Evolutionary conservation across 37 sponge, comb jelly and placozoan genomes (phyloP).

Genomic region (Haliclona indistincta): DNA sequence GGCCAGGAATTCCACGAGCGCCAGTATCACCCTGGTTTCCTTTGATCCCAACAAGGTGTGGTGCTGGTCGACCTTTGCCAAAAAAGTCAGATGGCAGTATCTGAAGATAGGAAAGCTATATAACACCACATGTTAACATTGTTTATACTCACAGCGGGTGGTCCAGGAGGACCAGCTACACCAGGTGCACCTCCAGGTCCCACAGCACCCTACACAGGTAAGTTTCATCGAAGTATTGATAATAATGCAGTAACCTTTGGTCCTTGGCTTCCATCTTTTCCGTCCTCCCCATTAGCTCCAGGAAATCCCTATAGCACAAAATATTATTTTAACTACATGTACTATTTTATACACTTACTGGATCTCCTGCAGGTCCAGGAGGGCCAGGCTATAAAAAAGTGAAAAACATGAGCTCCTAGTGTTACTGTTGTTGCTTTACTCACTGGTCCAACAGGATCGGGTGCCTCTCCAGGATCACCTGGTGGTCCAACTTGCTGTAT

Average conservation of each 20-base stretch:
- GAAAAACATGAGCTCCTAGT: neutral
- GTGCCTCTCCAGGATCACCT: conserved; percentile 45
- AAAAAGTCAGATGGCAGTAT: conserved; percentile 25
- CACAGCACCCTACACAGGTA: conserved; percentile 13
- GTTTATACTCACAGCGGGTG: conserved; percentile 34
- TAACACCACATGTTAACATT: neutral
- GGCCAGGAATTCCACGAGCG: conserved; percentile 14
- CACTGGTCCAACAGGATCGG: conserved; percentile 53
- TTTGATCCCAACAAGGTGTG: conserved; percentile 42
- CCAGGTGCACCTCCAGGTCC: conserved; percentile 54
- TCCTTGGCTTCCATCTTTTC: conserved; percentile 35
- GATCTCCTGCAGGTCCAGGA: conserved; percentile 36
- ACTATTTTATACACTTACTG: conserved; percentile 1
- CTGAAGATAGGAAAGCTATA: neutral
- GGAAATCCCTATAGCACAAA: conserved; percentile 3
- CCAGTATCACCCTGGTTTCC: conserved; percentile 45
- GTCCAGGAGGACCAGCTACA: conserved; percentile 54
- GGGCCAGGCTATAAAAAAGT: conserved; percentile 22
- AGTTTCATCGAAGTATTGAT: neutral
- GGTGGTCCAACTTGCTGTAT: conserved; percentile 45
- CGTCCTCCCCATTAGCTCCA: conserved; percentile 33
- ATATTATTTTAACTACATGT: neutral
- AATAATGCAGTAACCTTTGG: conserved; percentile 11
- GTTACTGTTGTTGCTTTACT: conserved; percentile 8
- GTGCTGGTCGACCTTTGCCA: conserved; percentile 44